Conservation (phyloP, 2,888 invertebrate genomes). For the Lutraria lutraria region DNA sequence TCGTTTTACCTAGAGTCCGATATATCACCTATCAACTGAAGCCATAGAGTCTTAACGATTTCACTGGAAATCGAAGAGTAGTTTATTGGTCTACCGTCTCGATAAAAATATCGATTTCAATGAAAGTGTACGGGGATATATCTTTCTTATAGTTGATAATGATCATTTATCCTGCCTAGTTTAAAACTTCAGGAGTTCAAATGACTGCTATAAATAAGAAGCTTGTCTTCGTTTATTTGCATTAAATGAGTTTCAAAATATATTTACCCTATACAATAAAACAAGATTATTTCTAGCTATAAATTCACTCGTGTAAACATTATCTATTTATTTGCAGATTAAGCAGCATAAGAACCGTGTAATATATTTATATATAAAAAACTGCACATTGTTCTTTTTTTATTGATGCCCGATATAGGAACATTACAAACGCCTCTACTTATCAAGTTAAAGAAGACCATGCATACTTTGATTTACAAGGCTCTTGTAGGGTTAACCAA, state of each 20-base stretch:
- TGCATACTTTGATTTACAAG: no score
- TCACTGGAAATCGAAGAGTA: conserved; percentile 12
- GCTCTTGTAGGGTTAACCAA: no score
- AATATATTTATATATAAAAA: no score
- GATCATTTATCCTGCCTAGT: neutral
- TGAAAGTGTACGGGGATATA: neutral
- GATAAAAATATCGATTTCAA: conserved; percentile 4
- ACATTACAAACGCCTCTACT: no score
- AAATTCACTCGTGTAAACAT: neutral
- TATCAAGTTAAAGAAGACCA: no score
- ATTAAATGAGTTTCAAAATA: neutral
- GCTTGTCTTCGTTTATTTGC: neutral
- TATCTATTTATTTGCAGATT: neutral
- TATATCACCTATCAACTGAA: neutral
- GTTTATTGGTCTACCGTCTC: neutral
- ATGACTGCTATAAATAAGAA: neutral
- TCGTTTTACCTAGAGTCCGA: neutral
- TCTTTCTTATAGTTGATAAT: neutral
- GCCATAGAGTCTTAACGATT: neutral
- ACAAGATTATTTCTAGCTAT: neutral
- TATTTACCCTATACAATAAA: neutral
- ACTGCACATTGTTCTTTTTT: no score
- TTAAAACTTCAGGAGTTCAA: conserved; percentile 2
- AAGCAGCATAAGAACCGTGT: neutral
- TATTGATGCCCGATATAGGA: no score